Percentiles rank a stretch among this genome's conserved stretches.
These are phyloP conservation scores for Aquatica leii DNA, from an alignment of 2,888 invertebrate species.

Conservation along the genomic window DNA sequence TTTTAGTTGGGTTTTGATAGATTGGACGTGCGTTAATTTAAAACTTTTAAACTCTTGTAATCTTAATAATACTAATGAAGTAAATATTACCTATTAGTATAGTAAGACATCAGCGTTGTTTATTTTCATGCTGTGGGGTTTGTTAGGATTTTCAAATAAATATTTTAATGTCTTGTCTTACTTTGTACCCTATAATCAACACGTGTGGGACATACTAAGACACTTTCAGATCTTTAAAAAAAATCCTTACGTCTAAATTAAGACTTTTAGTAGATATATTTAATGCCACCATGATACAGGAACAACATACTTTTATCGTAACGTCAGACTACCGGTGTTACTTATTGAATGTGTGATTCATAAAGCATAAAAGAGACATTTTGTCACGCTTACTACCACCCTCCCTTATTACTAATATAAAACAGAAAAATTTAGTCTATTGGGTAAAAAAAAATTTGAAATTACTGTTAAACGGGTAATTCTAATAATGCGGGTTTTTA, in stretches of 20 bases:
- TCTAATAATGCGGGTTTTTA: no score
- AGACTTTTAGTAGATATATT: no score
- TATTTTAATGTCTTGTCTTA: neutral
- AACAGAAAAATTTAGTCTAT: no score
- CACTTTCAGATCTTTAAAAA: neutral
- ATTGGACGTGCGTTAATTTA: neutral
- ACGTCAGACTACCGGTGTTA: neutral
- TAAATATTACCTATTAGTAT: neutral
- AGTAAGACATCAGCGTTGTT: neutral
- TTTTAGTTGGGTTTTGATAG: no score
- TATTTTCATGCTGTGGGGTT: neutral
- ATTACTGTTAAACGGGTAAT: no score
- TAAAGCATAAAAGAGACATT: neutral
- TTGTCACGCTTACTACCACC: neutral
- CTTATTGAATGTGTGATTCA: neutral
- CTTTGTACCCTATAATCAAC: constrained; percentile 1
- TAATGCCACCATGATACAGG: neutral
- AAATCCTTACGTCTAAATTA: neutral
- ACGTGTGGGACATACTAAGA: neutral
- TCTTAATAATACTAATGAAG: neutral
- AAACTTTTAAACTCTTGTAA: no score
- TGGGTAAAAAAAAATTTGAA: no score
- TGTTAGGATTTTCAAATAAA: neutral
- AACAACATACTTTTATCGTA: no score
- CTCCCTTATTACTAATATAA: no score